Conservation (phyloP, 1,140 invertebrate species). For the Akabosia matsudoensis region DNA sequence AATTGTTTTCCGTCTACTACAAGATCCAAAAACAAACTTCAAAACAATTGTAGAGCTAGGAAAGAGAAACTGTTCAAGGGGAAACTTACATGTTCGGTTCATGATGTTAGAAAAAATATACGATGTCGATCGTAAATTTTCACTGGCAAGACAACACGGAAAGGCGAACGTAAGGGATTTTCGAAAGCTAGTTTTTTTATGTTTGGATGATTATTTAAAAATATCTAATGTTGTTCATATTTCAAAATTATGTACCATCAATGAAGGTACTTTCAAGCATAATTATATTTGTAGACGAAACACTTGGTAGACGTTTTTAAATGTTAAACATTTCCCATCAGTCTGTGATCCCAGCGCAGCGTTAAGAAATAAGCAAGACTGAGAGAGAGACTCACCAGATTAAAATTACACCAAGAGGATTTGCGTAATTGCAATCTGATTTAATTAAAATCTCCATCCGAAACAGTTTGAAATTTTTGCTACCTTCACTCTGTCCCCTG, state of each 20-base stretch:
- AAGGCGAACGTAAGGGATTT: too few relatives aligned
- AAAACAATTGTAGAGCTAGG: not conserved
- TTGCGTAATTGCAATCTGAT: not conserved
- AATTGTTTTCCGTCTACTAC: not conserved
- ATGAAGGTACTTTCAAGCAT: not conserved
- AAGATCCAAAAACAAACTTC: not conserved
- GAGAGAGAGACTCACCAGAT: not conserved
- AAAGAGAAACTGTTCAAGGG: not conserved
- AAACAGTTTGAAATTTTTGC: too few relatives aligned
- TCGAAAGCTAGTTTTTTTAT: too few relatives aligned
- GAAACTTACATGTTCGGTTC: too few relatives aligned
- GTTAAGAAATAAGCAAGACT: not conserved
- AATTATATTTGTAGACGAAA: not conserved
- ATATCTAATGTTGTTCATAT: not conserved
- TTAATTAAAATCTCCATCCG: not conserved
- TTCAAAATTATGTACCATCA: not conserved
- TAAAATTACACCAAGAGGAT: too few relatives aligned
- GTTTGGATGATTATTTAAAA: not conserved
- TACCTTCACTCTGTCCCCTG: too few relatives aligned
- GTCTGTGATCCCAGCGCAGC: not conserved
- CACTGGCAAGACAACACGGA: too few relatives aligned
- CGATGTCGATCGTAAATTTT: too few relatives aligned
- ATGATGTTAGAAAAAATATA: too few relatives aligned
- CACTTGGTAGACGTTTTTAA: not conserved
- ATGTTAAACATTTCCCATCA: not conserved